Base-by-base conservation (phyloP, 2,888 invertebrate species). In the Ormyrus pomaceus region DNA sequence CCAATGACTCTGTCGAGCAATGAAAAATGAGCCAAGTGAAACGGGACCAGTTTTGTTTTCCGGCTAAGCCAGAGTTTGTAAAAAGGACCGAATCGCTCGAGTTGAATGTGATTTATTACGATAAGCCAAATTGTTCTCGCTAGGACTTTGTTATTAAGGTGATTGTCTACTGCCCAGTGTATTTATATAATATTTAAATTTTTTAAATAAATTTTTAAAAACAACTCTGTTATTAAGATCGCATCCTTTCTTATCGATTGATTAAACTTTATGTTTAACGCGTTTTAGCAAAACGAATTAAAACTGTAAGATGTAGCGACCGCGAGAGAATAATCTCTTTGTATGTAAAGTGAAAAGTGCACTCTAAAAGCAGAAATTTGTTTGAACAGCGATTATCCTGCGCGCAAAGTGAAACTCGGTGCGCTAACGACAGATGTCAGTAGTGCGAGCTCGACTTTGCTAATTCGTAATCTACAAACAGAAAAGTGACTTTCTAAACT, bases 1-100 rank as follows among this genome's bases (percentile, higher is more conserved):
- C 66, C 79, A 80, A 80, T 76, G 70, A 70, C 75, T 80, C 55
- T 34, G 65, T 56, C 77, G 59, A 66, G 50, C 75, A 71, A 80
- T 82, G 77, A 79, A 78, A 79, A 80, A 77, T 79, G 78, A 76
- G 45, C 66, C 53, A 55, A 68, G 70, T 59, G 64, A 78, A 74
- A 59, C 48, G 55, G 34, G 66, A 62, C 48, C 48, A 62, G 56
- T 68, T 62, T 55, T 45, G 51, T 71, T 65, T 64, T 65, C 7
- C 13, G 13, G n/a, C 13, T 45, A 10, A 6, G 55, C 13, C 34
- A 34, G 34, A 34, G 34, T 34, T 6, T 46, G 62, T 46, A 69
- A 55, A 65, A 19, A 56, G 50, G 11, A 62, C 8, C 73, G 74
- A 70, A 70, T 79, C 70, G 45, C 48, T 73, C 51, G 58, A 51